Base-by-base conservation (phyloP, 2,888 invertebrate species). In the Graphium colonna region DNA sequence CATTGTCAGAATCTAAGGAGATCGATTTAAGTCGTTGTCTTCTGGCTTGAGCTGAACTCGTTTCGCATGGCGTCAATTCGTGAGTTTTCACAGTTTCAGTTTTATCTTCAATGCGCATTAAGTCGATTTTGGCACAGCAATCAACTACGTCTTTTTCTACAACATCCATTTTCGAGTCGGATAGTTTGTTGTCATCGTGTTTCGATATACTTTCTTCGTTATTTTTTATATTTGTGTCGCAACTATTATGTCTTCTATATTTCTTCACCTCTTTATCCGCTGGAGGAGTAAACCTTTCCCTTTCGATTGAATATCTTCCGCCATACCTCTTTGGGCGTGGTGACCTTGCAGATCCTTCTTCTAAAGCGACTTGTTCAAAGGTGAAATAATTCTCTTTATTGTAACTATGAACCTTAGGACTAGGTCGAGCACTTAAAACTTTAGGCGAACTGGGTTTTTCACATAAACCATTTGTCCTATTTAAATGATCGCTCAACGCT, bases 1-100 rank as follows among this genome's bases (percentile, higher is more conserved):
- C 91, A 57, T 91, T 90, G 57, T 91, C 91, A 0, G 91, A 91
- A 65, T 91, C 91, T 38, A 91, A 61, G 0, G 91, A 91, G 63
- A 91, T 91, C 0, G 91, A 91, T 67, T 91, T 91, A 8, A 91
- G 69, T 49, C 91, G 75, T 60, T 91, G 90, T 54, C 91, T 70
- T 61, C 91, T 77, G 9, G 81, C 80, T 53, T 87, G 84, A 0
- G 84, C 89, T 0, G 82, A 72, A 56, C 73, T 81, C 17, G 76
- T 67, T 8, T 21, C 21, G 21, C 2, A 21, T 21, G 21, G 21
- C 21, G 21, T 21, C n/a, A n/a, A n/a, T n/a, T n/a, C n/a, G n/a
- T n/a, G n/a, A n/a, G n/a, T 9, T 54, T 74, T 80, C 12, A 84
- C 79, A 21, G 47, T 47, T 41, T 77, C 75, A 5, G 59, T 51